Conservation (phyloP, 2,113 vertebrate genomes). For the Xenotilapia longispinis region DNA sequence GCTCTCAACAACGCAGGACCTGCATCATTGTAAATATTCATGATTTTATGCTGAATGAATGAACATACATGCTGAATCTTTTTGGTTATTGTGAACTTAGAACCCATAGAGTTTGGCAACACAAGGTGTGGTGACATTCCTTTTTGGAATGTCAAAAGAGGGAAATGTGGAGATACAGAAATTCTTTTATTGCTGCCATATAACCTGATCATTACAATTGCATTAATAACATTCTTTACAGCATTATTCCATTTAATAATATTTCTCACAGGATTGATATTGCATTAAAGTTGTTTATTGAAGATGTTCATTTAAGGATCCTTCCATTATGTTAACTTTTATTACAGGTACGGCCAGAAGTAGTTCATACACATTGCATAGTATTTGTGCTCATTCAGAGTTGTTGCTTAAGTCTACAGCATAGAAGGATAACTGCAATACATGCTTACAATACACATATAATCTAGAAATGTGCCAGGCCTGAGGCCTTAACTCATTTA, state of each 20-base stretch:
- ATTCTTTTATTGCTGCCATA: neutral
- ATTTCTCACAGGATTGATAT: neutral
- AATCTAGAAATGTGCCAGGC: neutral
- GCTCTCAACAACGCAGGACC: neutral
- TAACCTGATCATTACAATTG: neutral
- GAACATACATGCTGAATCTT: neutral
- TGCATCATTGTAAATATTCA: neutral
- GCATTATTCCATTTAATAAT: neutral
- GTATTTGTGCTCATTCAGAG: neutral
- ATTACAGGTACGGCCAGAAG: accelerated
- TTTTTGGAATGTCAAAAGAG: neutral
- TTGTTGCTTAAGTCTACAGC: neutral
- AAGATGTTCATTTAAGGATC: neutral
- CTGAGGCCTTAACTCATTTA: neutral
- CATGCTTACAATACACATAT: neutral
- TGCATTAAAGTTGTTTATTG: neutral
- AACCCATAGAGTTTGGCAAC: neutral
- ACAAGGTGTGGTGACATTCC: neutral
- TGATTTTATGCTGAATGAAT: neutral
- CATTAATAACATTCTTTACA: neutral
- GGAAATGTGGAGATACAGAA: neutral
- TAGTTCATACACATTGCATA: neutral
- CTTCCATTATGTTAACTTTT: neutral
- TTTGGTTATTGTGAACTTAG: neutral
- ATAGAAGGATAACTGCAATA: neutral